Conservation (phyloP, 2,797 vertebrate genomes). For the Enteromius trimaculatus region DNA sequence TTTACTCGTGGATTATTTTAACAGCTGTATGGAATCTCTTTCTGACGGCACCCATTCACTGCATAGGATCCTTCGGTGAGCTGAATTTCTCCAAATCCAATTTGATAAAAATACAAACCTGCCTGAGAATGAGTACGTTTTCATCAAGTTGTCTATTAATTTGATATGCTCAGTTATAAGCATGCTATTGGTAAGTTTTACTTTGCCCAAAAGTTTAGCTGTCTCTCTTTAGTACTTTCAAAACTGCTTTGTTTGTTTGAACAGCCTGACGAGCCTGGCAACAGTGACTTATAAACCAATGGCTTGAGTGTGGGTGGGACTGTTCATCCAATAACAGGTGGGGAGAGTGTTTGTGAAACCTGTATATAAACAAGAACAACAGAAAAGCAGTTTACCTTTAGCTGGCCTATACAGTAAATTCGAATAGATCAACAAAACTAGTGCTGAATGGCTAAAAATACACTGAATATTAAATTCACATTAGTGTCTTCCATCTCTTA, state of each 20-base stretch:
- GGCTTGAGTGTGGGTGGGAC: not conserved
- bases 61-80: not conserved
- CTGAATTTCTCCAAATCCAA: not conserved
- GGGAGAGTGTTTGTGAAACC: not conserved
- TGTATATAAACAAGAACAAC: not conserved
- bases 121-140: not conserved
- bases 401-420: too few relatives aligned
- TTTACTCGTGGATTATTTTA: not conserved
- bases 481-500: not conserved
- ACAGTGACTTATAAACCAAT: conserved; percentile 19
- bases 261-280: not conserved
- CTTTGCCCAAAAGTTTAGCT: not conserved
- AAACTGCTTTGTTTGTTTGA: conserved; percentile 2
- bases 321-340: not conserved
- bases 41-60: not conserved
- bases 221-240: not conserved
- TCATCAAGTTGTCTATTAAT: not conserved
- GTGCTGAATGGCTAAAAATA: not conserved
- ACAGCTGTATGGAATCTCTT: not conserved
- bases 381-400: not conserved
- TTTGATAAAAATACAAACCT: not conserved
- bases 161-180: not conserved
- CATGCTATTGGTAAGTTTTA: not conserved
- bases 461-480: not conserved
- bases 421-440: not conserved